phyloP scores from a whole-genome alignment of 92 coral and sea anemone species.

The Isaurus tuberculatus region DNA sequence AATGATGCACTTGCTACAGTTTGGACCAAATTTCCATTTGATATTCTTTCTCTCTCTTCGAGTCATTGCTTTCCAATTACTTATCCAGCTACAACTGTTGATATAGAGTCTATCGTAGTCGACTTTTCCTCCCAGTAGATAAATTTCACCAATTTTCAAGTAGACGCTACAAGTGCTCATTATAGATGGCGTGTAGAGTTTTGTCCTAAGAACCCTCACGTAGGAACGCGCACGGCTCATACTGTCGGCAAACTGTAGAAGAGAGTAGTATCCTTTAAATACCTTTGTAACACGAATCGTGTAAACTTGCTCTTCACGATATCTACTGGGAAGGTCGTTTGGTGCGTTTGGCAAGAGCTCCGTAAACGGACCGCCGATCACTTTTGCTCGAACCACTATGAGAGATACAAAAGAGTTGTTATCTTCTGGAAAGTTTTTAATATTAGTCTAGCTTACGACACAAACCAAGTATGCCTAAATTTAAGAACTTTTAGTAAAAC shows the following conservation, averaged over 20 bases:
- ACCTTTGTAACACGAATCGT: slow-evolving; percentile 85
- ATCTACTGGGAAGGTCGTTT: slow-evolving; percentile 58
- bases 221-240: slow-evolving; percentile 60
- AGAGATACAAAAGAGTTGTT: neutral
- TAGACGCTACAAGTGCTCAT: slow-evolving; percentile 74
- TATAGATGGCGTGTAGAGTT: slow-evolving; percentile 82
- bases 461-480: no score
- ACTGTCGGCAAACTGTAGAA: slow-evolving; percentile 51
- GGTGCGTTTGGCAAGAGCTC: slow-evolving; percentile 70
- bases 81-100: slow-evolving; percentile 82
- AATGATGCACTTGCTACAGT: slow-evolving; percentile 79
- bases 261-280: slow-evolving; percentile 77
- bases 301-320: slow-evolving; percentile 84
- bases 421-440: no score
- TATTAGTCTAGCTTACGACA: no score
- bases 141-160: slow-evolving; percentile 67
- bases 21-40: slow-evolving; percentile 77
- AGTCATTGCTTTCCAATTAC: slow-evolving; percentile 80
- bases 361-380: slow-evolving; percentile 66
- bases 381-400: slow-evolving; percentile 86
- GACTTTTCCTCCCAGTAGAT: slow-evolving; percentile 86
- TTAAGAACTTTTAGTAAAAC: no score
- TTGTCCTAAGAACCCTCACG: slow-evolving; percentile 45
- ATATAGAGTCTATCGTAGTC: slow-evolving; percentile 71
- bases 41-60: slow-evolving; percentile 84